phyloP scores from a whole-genome alignment of 2,113 vertebrate genomes.

The Hydrochoerus hydrochaeris region DNA sequence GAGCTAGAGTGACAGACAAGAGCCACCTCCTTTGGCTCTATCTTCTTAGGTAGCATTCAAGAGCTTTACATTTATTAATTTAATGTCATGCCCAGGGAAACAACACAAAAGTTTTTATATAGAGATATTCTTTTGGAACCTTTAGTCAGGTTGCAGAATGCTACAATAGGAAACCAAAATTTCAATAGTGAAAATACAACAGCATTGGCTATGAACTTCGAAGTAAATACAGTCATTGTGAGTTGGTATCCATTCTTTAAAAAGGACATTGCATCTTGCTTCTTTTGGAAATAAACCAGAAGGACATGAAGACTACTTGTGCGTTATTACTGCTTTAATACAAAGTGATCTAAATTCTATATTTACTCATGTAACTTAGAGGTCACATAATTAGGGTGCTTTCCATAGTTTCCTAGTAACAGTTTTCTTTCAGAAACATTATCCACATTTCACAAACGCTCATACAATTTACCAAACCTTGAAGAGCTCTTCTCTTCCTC shows the following conservation, averaged over 20 bases:
- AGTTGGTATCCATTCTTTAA: neutral
- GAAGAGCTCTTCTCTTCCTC: conserved; percentile 24
- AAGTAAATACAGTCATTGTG: neutral
- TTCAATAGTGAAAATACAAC: neutral
- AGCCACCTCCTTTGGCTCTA: neutral
- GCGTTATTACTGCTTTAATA: conserved; percentile 26
- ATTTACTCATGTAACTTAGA: conserved; percentile 33
- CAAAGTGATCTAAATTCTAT: conserved; percentile 42
- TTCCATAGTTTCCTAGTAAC: conserved; percentile 70
- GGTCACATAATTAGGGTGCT: conserved; percentile 54
- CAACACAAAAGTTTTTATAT: neutral
- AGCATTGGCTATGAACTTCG: neutral
- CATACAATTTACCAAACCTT: conserved; percentile 27
- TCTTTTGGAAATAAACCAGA: conserved; percentile 44
- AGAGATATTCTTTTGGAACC: neutral
- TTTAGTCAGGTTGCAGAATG: neutral
- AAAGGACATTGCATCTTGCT: conserved; percentile 10
- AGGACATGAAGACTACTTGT: conserved; percentile 29
- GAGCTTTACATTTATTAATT: neutral
- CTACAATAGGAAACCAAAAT: neutral
- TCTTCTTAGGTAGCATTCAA: neutral
- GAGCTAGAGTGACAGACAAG: neutral
- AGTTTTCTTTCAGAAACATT: conserved; percentile 59
- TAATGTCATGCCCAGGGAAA: neutral
- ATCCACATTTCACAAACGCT: conserved; percentile 57